Conservation (phyloP, 2,797 vertebrate genomes). For the Gymnoscopelus microlampas region DNA sequence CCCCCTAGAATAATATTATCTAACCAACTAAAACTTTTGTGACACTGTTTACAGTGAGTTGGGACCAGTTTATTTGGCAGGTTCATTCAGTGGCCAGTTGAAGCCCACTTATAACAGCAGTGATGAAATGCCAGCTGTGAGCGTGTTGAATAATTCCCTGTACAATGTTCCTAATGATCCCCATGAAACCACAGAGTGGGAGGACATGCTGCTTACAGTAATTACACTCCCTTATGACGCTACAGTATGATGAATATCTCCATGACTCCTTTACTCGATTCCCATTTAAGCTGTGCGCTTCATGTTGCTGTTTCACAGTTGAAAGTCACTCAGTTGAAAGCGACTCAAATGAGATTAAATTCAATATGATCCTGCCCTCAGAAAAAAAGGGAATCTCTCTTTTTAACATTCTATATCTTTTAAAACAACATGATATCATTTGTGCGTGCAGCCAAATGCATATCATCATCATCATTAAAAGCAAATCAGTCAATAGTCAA, state of each 20-base stretch:
- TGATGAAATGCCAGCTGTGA: slow-evolving; percentile 34
- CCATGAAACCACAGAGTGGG: slow-evolving; percentile 54
- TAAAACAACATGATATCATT: too few species aligned
- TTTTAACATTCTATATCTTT: too few species aligned
- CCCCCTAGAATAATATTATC: too few species aligned
- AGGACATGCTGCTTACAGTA: slow-evolving; percentile 51
- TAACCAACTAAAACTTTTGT: too few species aligned
- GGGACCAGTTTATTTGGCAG: slow-evolving; percentile 17
- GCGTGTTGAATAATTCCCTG: slow-evolving; percentile 37
- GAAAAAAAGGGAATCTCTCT: too few species aligned
- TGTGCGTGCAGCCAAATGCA: too few species aligned
- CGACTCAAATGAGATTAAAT: too few species aligned
- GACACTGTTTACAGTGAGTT: too few species aligned
- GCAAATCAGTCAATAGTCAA: too few species aligned
- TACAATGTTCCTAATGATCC: slow-evolving; percentile 61
- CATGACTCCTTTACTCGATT: slow-evolving; percentile 56
- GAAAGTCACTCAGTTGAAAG: slow-evolving; percentile 39
- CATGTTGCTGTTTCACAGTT: slow-evolving; percentile 51
- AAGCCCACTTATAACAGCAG: slow-evolving; percentile 7
- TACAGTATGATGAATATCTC: slow-evolving; percentile 38
- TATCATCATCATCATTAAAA: too few species aligned
- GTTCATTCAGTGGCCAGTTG: slow-evolving; percentile 13
- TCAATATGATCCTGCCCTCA: too few species aligned
- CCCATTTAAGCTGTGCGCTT: slow-evolving; percentile 55
- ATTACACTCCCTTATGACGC: slow-evolving; percentile 54